Evolutionary conservation across 2,888 invertebrate species (phyloP), one percentile per base, ranked within the genome.

Genomic region (Troides helena): DNA sequence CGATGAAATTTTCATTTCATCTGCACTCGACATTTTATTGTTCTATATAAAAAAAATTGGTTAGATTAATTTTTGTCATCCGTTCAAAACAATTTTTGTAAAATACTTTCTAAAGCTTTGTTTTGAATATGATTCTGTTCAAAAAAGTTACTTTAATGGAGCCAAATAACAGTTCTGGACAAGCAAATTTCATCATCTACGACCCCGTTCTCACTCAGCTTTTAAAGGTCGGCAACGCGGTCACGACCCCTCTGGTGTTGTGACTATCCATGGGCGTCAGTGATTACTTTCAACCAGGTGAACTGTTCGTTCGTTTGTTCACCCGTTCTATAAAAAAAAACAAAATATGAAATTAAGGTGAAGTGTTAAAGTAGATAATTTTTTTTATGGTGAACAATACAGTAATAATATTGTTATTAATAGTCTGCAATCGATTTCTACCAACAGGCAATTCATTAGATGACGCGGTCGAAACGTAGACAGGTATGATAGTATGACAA

Each of bases 1-100:
- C 78, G 78, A 81, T 80, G 76, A 82, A 82, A 82, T 80, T 81
- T 78, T 76, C 77, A 77, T 78, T 74, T 65, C 68, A 61, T 71
- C 74, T 70, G 68, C 77, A 74, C 72, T 75, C 75, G 77, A 79
- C 76, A 78, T 77, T 71, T 72, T 57, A 70, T 63, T 70, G 64
- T 72, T 73, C 72, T 73, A 73, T 75, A 72, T 73, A 72, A 30
- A 71, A 59, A 68, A 66, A 62, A 50, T 66, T 36, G 14, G 25
- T 21, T 30, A 59, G 53, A 66, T 59, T 50, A 58, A n/a, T 21
- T 70, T 23, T 70, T 53, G 25, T 66, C 46, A 50, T 65, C 60
- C 68, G 60, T 43, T 67, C 21, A 21, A 14, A 36, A 57, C 18
- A 43, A 43, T 56, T 65, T 65, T 60, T 46, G 21, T 62, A 39